Evolutionary conservation across 2,888 invertebrate species (phyloP).

Genomic region (Cyrtodaria siliqua): DNA sequence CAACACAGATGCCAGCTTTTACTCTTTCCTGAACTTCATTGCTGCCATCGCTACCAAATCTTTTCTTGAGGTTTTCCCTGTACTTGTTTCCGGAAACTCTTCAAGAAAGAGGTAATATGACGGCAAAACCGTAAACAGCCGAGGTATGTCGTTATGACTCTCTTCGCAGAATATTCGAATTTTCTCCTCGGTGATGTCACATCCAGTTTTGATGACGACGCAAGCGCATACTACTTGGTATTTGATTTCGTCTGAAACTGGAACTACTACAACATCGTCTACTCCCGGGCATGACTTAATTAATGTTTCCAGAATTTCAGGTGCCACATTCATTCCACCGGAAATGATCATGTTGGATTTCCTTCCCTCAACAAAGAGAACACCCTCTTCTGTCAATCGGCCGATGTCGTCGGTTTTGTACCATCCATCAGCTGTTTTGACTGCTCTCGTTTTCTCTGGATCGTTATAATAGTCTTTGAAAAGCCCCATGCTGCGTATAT

Average conservation of each 20-base stretch:
- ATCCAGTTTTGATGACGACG: constrained; percentile 40
- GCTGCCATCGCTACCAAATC: too few relatives aligned
- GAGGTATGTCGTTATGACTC: constrained; percentile 36
- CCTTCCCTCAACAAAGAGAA: constrained; percentile 33
- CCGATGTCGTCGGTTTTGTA: constrained; percentile 50
- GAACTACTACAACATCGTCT: constrained; percentile 38
- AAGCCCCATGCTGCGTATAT: constrained; percentile 16
- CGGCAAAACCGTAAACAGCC: too few relatives aligned
- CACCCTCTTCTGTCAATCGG: constrained; percentile 24
- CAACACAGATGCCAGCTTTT: too few relatives aligned
- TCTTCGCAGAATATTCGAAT: constrained; percentile 31
- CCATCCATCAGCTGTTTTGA: constrained; percentile 36
- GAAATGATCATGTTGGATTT: constrained; percentile 36
- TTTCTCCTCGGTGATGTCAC: constrained; percentile 40
- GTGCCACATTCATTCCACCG: constrained; percentile 38
- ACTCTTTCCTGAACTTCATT: too few relatives aligned
- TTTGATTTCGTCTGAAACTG: constrained; percentile 50
- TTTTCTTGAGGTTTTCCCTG: too few relatives aligned
- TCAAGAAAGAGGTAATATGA: too few relatives aligned
- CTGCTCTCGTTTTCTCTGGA: constrained; percentile 25
- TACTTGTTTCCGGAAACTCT: too few relatives aligned
- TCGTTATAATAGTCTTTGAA: constrained; percentile 44
- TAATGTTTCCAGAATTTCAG: constrained; percentile 32
- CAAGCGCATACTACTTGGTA: constrained; percentile 65
- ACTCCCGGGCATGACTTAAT: constrained; percentile 24